Evolutionary conservation across 2,888 invertebrate genomes (phyloP).

Genomic region (Xestia rhomboidea): DNA sequence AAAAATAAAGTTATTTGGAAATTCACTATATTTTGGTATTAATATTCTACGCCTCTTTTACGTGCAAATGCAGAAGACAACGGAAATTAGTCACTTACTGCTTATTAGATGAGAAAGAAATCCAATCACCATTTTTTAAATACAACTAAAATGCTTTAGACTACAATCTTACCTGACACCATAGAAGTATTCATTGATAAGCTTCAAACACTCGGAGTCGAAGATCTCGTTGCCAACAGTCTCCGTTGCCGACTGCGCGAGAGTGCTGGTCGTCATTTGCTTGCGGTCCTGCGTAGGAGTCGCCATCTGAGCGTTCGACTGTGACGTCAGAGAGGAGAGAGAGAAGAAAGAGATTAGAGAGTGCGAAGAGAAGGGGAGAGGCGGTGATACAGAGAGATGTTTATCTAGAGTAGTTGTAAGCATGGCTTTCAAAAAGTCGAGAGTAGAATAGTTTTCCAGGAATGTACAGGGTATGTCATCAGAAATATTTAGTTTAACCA

Average conservation of each 20-base stretch:
- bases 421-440: neutral
- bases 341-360: slow-evolving; percentile 9
- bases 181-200: slow-evolving; percentile 99
- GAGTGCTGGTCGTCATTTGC: slow-evolving; percentile 93
- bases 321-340: slow-evolving; percentile 68
- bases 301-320: slow-evolving; percentile 86
- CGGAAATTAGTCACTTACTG: too few species aligned
- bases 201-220: slow-evolving; percentile 95
- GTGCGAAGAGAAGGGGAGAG: neutral
- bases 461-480: neutral
- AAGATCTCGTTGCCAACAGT: slow-evolving; percentile 96
- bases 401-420: neutral
- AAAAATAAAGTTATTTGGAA: too few species aligned
- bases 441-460: neutral
- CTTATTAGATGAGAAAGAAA: too few species aligned
- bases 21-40: too few species aligned
- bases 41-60: too few species aligned
- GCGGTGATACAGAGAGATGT: neutral
- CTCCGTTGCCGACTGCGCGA: slow-evolving; percentile 93
- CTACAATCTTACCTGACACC: slow-evolving; percentile 88
- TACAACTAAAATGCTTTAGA: too few species aligned
- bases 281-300: slow-evolving; percentile 93
- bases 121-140: too few species aligned
- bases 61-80: too few species aligned
- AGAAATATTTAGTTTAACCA: neutral